A percentile compares a stretch with the other conserved stretches of the same genome.
These are phyloP conservation scores for Antitype chi DNA, from an alignment of 2,888 invertebrate species.

Conservation along the genomic window DNA sequence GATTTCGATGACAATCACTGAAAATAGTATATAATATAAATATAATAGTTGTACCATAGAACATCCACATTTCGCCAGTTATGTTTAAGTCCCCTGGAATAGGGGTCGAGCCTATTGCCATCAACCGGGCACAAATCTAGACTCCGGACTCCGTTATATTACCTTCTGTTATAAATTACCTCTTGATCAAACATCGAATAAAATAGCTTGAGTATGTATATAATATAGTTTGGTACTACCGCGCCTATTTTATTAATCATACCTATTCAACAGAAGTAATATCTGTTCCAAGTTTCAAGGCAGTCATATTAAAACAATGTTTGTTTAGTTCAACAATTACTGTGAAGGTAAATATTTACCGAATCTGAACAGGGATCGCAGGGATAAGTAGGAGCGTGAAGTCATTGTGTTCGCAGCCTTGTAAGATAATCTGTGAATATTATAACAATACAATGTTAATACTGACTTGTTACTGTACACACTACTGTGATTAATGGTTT, in stretches of 20 bases:
- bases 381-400: conserved; percentile 16
- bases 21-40: no score
- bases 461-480: background rate
- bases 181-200: background rate
- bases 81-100: no score
- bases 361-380: conserved; percentile 24
- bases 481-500: conserved; percentile 15
- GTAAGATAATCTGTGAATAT: conserved; percentile 17
- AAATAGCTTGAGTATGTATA: background rate
- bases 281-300: background rate
- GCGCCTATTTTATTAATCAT: background rate
- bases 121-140: no score
- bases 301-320: conserved; percentile 19
- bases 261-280: conserved; percentile 8
- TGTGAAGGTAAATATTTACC: conserved; percentile 30
- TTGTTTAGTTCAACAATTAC: conserved; percentile 39
- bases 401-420: conserved; percentile 27
- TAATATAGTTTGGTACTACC: background rate
- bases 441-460: conserved; percentile 24
- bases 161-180: background rate
- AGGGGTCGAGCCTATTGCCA: no score
- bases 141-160: no score
- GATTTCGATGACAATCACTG: no score
- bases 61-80: no score
- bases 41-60: no score